Conservation (phyloP, 2,797 vertebrate genomes). For the Poeciliopsis gracilis region DNA sequence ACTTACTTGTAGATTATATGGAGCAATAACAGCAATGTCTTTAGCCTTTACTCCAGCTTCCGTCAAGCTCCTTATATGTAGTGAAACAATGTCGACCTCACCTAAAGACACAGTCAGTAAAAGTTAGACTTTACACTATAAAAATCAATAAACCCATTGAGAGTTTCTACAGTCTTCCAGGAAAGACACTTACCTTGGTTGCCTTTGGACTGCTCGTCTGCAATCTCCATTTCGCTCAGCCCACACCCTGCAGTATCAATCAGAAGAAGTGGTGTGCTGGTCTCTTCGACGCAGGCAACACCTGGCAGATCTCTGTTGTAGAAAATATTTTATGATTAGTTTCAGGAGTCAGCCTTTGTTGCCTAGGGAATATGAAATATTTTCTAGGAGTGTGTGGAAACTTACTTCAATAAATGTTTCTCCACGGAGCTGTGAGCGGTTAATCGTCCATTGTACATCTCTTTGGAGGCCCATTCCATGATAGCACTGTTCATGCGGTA, state of each 20-base stretch:
- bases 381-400: neutral
- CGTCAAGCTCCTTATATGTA: conserved; percentile 89
- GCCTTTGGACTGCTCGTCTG: conserved; percentile 93
- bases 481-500: conserved; percentile 95
- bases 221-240: conserved; percentile 88
- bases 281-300: conserved; percentile 86
- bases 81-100: conserved; percentile 88
- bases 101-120: conserved; percentile 74
- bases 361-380: neutral
- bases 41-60: conserved; percentile 87
- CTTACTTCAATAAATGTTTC: conserved; percentile 89
- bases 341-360: neutral
- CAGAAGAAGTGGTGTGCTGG: conserved; percentile 85
- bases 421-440: conserved; percentile 88
- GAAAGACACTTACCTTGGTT: conserved; percentile 84
- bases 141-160: neutral
- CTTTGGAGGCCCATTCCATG: conserved; percentile 91
- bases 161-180: neutral
- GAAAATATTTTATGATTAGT: neutral
- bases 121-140: conserved; percentile 5
- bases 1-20: conserved; percentile 95
- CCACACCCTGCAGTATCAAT: conserved; percentile 94
- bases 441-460: conserved; percentile 89
- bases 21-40: conserved; percentile 92
- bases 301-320: conserved; percentile 87